A percentile compares a stretch with the other conserved stretches of the same genome.
phyloP scores from a whole-genome alignment of 1,140 invertebrate species.

The Bombus terrestris region DNA sequence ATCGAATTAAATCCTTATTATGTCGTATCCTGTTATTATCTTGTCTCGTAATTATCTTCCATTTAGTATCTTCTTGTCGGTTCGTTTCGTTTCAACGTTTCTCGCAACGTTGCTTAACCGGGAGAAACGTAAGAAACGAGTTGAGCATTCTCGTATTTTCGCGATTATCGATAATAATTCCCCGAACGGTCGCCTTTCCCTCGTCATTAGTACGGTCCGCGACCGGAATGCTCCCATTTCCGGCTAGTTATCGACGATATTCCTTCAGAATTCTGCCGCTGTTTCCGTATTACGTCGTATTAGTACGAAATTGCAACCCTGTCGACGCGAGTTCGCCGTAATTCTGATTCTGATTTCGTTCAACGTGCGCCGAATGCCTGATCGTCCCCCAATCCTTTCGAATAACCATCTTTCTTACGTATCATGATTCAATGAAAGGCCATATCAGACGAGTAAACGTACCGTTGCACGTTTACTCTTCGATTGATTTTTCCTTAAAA shows the following conservation, averaged over 20 bases:
- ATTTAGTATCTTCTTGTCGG: neutral
- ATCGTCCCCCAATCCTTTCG: neutral
- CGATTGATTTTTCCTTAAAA: neutral
- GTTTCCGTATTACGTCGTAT: conserved; percentile 34
- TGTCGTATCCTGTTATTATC: neutral
- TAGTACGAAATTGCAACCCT: conserved; percentile 40
- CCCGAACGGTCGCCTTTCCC: neutral
- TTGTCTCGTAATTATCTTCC: neutral
- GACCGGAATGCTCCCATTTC: conserved; percentile 33
- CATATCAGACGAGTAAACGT: neutral
- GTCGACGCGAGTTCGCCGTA: conserved; percentile 30
- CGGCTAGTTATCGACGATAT: conserved; percentile 33
- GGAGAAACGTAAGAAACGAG: neutral
- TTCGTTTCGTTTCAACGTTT: neutral
- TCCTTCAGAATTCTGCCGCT: conserved; percentile 13
- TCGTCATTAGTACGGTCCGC: conserved; percentile 39
- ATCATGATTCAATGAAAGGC: neutral
- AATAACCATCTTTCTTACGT: conserved; percentile 21
- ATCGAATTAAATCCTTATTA: conserved; percentile 19
- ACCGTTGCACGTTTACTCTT: neutral
- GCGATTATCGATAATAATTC: conserved; percentile 51
- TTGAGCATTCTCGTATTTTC: conserved; percentile 16
- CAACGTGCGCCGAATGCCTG: conserved; percentile 33
- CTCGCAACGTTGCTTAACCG: neutral
- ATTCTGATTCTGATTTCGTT: conserved; percentile 48